Percentiles rank a stretch among this genome's conserved stretches.
Conservation (phyloP, 2,888 invertebrate species). For the Hyposoter dolosus region DNA sequence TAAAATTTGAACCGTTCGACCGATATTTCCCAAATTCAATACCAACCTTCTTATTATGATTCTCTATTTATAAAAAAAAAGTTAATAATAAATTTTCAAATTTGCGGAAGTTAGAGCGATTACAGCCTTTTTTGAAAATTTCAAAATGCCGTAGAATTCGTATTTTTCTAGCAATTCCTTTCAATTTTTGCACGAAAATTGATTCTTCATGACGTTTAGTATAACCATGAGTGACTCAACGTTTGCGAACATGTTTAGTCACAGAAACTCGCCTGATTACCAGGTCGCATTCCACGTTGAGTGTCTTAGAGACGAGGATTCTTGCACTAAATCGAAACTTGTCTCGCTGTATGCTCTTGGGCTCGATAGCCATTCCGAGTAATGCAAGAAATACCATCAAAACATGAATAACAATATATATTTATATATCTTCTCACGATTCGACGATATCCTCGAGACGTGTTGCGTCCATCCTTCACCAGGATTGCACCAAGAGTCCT, state of each 20-base stretch:
- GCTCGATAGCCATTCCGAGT: conserved; percentile 59
- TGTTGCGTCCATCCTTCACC: background rate
- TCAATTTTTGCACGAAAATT: background rate
- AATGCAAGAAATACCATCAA: conserved; percentile 45
- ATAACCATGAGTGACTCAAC: conserved; percentile 49
- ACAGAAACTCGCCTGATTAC: conserved; percentile 52
- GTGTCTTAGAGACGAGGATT: conserved; percentile 56
- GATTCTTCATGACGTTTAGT: conserved; percentile 32
- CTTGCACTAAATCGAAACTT: conserved; percentile 39
- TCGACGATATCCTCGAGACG: conserved; percentile 1
- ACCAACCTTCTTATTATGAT: too few relatives aligned
- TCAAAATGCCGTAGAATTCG: too few relatives aligned
- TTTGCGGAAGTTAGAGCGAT: too few relatives aligned
- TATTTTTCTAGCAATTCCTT: too few relatives aligned
- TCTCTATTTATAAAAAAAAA: too few relatives aligned
- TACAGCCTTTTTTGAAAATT: too few relatives aligned
- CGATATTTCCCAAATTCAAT: too few relatives aligned
- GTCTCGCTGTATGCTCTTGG: conserved; percentile 34
- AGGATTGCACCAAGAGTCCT: conserved; percentile 1
- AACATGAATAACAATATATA: conserved; percentile 19
- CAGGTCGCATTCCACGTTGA: conserved; percentile 57
- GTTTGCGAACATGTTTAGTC: conserved; percentile 28
- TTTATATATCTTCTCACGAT: background rate
- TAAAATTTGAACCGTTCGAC: too few relatives aligned
- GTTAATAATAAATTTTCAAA: too few relatives aligned